A percentile compares a stretch with the other conserved stretches of the same genome.
Conservation (phyloP, 2,888 invertebrate species). For the Orthosia cruda region DNA sequence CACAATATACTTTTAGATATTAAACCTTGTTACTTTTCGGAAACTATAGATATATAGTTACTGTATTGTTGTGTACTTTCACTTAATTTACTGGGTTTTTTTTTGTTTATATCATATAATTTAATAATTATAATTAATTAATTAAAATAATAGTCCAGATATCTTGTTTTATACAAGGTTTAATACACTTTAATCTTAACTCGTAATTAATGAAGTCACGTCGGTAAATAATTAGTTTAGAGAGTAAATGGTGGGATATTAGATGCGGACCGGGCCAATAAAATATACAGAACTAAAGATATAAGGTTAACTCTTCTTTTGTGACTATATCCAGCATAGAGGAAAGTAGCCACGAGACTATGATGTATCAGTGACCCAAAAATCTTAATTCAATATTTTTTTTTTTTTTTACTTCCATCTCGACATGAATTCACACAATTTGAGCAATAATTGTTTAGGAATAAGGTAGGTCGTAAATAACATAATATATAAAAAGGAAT, state of each 20-base stretch:
- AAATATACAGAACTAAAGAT: neutral
- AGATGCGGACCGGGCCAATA: neutral
- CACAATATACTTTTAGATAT: slow-evolving; percentile 42
- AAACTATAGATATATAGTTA: slow-evolving; percentile 28
- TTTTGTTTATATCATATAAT: slow-evolving; percentile 7
- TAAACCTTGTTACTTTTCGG: slow-evolving; percentile 35
- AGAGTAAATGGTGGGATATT: neutral
- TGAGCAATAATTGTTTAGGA: slow-evolving; percentile 68
- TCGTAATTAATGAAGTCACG: slow-evolving; percentile 43
- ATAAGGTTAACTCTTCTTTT: neutral
- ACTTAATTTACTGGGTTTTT: slow-evolving; percentile 5
- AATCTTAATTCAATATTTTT: slow-evolving; percentile 19
- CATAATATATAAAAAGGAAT: slow-evolving; percentile 36
- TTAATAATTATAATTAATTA: neutral
- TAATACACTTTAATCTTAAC: slow-evolving; percentile 31
- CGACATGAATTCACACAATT: slow-evolving; percentile 71
- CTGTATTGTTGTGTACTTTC: slow-evolving; percentile 18
- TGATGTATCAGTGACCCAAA: slow-evolving; percentile 11
- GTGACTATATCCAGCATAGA: slow-evolving; percentile 8
- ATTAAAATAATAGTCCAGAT: neutral
- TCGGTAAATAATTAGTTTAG: slow-evolving; percentile 25
- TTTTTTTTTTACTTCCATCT: slow-evolving; percentile 50
- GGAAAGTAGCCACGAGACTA: slow-evolving; percentile 17
- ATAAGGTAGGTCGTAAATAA: slow-evolving; percentile 30
- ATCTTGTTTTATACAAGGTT: slow-evolving; percentile 27